phyloP scores from a whole-genome alignment of 2,797 vertebrate species.

The Brachyalestes nurse region DNA sequence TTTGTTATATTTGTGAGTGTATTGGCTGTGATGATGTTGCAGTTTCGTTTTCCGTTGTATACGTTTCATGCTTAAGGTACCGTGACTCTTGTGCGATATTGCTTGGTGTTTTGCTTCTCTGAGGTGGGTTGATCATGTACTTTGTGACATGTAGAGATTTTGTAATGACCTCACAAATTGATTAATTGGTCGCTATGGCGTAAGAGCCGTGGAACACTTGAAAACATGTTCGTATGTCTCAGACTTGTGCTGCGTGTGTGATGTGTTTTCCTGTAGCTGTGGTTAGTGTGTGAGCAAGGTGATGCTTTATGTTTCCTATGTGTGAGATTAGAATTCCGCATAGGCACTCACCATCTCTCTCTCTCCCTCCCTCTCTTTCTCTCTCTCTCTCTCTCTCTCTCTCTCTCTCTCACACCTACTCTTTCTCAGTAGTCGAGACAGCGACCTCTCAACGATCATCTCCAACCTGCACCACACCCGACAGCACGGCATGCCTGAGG shows the following conservation, averaged over 20 bases:
- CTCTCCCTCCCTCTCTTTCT: constrained; percentile 7
- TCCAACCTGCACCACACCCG: constrained; percentile 93
- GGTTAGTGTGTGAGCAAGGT: constrained; percentile 18
- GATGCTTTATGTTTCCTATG: constrained; percentile 12
- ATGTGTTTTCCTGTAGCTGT: constrained; percentile 6
- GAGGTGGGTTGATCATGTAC: constrained; percentile 25
- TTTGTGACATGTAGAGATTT: neutral
- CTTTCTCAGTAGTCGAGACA: constrained; percentile 86
- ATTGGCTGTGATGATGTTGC: neutral
- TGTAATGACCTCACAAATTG: neutral
- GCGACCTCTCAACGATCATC: constrained; percentile 92
- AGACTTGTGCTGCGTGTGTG: neutral
- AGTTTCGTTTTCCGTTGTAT: neutral
- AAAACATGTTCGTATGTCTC: neutral
- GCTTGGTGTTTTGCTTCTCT: neutral
- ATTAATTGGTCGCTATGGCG: neutral
- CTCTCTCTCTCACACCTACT: constrained; percentile 41
- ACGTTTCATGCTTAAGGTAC: neutral
- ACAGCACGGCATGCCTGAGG: constrained; percentile 95
- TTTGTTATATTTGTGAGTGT: neutral
- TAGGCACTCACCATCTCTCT: constrained; percentile 30
- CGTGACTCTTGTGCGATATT: neutral
- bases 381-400: constrained; percentile 30
- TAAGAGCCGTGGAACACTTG: neutral
- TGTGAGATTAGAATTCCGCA: constrained; percentile 35